Evolutionary conservation across 2,797 vertebrate species (phyloP).

Genomic region (Crax fasciolata): DNA sequence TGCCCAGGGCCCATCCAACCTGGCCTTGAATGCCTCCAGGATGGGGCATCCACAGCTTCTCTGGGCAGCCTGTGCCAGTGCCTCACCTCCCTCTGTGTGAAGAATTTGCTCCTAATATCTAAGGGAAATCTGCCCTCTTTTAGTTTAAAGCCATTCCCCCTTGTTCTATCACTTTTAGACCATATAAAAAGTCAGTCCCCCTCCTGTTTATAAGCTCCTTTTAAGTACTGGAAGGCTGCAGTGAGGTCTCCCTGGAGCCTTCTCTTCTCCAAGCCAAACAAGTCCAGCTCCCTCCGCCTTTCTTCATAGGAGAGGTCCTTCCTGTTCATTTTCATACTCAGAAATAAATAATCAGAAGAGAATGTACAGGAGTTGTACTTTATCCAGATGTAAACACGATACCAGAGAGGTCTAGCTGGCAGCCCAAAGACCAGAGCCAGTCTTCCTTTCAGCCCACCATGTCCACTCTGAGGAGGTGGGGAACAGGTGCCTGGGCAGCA

Average conservation of each 20-base stretch:
- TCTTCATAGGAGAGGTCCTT: background rate
- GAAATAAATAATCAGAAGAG: constrained; percentile 1
- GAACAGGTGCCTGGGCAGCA: constrained; percentile 3
- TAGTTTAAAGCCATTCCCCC: background rate
- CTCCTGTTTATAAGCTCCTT: background rate
- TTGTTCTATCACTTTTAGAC: background rate
- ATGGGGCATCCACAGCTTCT: too few species aligned
- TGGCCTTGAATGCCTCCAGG: background rate
- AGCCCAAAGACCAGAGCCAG: background rate
- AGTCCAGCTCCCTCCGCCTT: background rate
- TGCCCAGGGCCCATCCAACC: background rate
- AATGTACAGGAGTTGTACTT: background rate
- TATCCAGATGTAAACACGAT: background rate
- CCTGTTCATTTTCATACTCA: background rate
- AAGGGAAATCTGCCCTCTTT: background rate
- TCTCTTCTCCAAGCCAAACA: background rate
- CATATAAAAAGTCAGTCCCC: background rate
- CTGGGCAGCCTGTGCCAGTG: background rate
- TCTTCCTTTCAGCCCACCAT: background rate
- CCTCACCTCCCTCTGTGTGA: background rate
- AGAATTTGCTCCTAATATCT: background rate
- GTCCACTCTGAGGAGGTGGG: background rate
- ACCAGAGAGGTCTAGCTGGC: background rate
- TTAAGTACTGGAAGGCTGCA: background rate
- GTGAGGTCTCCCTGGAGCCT: background rate